Percentiles rank a stretch among this genome's conserved stretches.
These are phyloP conservation scores for Argyra leucocephala DNA, from an alignment of 2,888 invertebrate genomes.

Conservation along the genomic window DNA sequence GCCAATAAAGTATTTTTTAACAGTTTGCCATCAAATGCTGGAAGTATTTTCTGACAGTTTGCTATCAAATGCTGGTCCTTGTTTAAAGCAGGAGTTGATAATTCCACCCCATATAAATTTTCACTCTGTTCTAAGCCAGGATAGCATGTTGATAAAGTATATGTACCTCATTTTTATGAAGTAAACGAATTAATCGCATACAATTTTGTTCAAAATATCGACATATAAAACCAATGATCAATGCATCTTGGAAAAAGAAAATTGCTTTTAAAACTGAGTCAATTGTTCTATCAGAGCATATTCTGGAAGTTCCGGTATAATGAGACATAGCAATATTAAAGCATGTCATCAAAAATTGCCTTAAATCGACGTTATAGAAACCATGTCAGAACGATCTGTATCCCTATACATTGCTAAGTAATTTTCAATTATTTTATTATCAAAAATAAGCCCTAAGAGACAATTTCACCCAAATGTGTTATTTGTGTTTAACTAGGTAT, in stretches of 20 bases:
- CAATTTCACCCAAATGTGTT: conserved; percentile 50
- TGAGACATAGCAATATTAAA: conserved; percentile 74
- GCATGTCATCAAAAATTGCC: conserved; percentile 58
- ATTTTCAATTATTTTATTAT: conserved; percentile 53
- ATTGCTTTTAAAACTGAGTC: conserved; percentile 66
- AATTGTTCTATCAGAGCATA: conserved; percentile 60
- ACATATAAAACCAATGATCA: conserved; percentile 65
- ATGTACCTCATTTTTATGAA: conserved; percentile 55
- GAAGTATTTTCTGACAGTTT: too few relatives aligned
- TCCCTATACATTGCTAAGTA: conserved; percentile 58
- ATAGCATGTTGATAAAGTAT: conserved; percentile 47
- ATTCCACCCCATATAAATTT: conserved; percentile 50
- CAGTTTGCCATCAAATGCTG: conserved; percentile 26
- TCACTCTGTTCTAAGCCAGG: conserved; percentile 45
- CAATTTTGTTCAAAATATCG: conserved; percentile 76
- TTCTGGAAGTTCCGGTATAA: conserved; percentile 54
- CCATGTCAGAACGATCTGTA: conserved; percentile 47
- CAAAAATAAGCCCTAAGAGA: conserved; percentile 51
- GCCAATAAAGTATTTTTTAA: conserved; percentile 46
- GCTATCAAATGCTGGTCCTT: conserved; percentile 40
- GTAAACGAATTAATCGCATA: conserved; percentile 62
- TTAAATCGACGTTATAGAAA: conserved; percentile 57
- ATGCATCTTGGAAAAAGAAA: conserved; percentile 65
- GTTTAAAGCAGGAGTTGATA: conserved; percentile 65
- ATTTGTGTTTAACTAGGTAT: too few relatives aligned